Evolutionary conservation across 1,140 invertebrate species (phyloP).

Genomic region (Drosophila mayri): DNA sequence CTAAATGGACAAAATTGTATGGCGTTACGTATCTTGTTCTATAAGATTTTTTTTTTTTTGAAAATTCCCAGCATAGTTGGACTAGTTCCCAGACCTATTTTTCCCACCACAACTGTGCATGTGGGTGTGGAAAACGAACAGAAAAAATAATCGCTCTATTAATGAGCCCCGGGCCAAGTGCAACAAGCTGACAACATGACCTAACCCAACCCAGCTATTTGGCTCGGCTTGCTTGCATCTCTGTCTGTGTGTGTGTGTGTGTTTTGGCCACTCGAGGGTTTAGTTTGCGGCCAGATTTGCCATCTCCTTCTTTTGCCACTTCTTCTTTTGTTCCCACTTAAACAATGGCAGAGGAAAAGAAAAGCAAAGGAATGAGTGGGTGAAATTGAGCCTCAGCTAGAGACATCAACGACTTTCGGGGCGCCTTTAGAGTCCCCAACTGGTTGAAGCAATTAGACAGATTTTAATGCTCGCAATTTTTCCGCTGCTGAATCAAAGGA

Average conservation of each 20-base stretch:
- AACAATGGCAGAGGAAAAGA: constrained; percentile 18
- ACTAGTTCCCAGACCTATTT: neutral
- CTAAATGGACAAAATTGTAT: neutral
- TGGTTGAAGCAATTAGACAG: constrained; percentile 48
- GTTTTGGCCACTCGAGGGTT: constrained; percentile 29
- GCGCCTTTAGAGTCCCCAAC: constrained; percentile 30
- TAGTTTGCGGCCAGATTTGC: constrained; percentile 35
- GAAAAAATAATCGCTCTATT: constrained; percentile 79
- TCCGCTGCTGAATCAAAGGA: constrained; percentile 23
- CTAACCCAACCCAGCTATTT: constrained; percentile 61
- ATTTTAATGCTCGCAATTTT: constrained; percentile 36
- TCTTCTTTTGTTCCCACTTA: constrained; percentile 21
- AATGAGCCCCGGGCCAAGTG: constrained; percentile 82
- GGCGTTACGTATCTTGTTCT: neutral
- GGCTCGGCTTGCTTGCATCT: constrained; percentile 24
- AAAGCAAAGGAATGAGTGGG: neutral
- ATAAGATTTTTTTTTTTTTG: no score
- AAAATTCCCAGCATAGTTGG: no score
- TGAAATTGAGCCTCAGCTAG: constrained; percentile 4
- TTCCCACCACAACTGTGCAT: constrained; percentile 1
- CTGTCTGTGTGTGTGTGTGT: neutral
- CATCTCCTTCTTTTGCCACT: neutral
- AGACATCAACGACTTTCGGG: constrained; percentile 15
- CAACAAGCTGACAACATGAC: constrained; percentile 82
- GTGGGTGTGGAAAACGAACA: constrained; percentile 34